Conservation (phyloP, 1,140 invertebrate genomes). For the Macrosteles quadrilineatus region DNA sequence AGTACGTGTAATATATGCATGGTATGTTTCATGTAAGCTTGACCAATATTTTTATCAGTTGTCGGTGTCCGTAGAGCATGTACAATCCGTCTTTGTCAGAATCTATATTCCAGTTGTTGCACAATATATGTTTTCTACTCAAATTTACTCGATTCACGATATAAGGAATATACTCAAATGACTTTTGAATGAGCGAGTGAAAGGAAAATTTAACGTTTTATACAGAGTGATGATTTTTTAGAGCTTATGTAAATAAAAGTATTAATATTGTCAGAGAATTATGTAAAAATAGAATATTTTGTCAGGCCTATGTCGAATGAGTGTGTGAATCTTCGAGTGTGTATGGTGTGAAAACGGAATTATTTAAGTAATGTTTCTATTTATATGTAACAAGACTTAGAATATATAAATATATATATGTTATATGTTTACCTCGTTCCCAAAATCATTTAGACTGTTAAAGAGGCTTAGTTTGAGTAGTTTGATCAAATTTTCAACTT, state of each 20-base stretch:
- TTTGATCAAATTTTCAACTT: neutral
- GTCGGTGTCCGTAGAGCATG: conserved; percentile 9
- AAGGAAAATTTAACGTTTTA: conserved; percentile 25
- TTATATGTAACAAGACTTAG: conserved; percentile 22
- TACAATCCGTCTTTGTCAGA: conserved; percentile 5
- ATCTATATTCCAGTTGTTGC: neutral
- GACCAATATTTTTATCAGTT: conserved; percentile 3
- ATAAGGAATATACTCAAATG: conserved; percentile 17
- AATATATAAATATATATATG: conserved; percentile 23
- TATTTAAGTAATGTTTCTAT: conserved; percentile 19
- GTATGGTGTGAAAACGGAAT: neutral
- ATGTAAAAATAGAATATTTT: conserved; percentile 30
- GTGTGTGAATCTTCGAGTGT: neutral
- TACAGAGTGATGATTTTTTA: conserved; percentile 32
- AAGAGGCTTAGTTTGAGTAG: neutral
- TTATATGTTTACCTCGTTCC: conserved; percentile 14
- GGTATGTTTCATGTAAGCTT: neutral
- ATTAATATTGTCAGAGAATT: conserved; percentile 25
- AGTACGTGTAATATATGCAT: conserved; percentile 3
- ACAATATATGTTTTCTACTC: conserved; percentile 9
- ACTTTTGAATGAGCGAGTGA: conserved; percentile 11
- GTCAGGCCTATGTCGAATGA: conserved; percentile 20
- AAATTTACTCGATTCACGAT: conserved; percentile 10
- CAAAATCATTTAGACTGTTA: conserved; percentile 3
- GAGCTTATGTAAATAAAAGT: conserved; percentile 31